These are phyloP conservation scores for Aythya baeri DNA, from an alignment of 2,113 vertebrate species.

Conservation along the genomic window DNA sequence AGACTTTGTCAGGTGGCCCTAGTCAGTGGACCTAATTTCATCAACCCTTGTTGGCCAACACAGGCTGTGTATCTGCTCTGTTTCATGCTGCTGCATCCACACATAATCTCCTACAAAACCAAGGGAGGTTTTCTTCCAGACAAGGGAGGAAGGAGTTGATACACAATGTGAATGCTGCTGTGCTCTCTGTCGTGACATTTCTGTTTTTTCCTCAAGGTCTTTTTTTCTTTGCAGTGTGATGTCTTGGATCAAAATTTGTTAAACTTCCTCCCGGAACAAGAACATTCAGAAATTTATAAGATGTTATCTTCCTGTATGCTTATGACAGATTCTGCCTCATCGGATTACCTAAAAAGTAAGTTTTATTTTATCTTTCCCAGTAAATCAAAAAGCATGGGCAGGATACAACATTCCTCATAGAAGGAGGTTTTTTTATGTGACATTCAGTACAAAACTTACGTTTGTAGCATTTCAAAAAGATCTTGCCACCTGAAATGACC, in stretches of 20 bases:
- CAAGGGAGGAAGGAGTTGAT: neutral
- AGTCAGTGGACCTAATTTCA: neutral
- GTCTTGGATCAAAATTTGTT: constrained; percentile 86
- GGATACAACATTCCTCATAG: neutral
- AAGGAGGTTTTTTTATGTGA: neutral
- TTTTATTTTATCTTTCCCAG: constrained; percentile 31
- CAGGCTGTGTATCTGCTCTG: neutral
- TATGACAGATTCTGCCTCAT: constrained; percentile 75
- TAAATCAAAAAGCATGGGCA: neutral
- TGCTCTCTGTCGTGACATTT: neutral
- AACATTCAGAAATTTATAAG: constrained; percentile 85
- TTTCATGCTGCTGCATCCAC: rapidly evolving
- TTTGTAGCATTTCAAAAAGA: constrained; percentile 55
- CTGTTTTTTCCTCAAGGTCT: constrained; percentile 36
- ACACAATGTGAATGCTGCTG: neutral
- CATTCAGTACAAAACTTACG: constrained; percentile 35
- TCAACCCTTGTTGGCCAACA: neutral
- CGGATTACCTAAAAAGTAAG: constrained; percentile 83
- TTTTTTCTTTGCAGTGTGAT: constrained; percentile 80
- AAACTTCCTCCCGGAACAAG: constrained; percentile 87
- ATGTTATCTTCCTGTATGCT: constrained; percentile 83
- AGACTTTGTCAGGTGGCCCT: neutral
- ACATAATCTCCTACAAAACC: neutral
- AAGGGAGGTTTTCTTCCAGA: too few species aligned
- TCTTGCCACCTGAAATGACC: constrained; percentile 7